Evolutionary conservation across 2,797 vertebrate genomes (phyloP), one percentile per base, ranked within the genome.

Genomic region (Masticophis lateralis): DNA sequence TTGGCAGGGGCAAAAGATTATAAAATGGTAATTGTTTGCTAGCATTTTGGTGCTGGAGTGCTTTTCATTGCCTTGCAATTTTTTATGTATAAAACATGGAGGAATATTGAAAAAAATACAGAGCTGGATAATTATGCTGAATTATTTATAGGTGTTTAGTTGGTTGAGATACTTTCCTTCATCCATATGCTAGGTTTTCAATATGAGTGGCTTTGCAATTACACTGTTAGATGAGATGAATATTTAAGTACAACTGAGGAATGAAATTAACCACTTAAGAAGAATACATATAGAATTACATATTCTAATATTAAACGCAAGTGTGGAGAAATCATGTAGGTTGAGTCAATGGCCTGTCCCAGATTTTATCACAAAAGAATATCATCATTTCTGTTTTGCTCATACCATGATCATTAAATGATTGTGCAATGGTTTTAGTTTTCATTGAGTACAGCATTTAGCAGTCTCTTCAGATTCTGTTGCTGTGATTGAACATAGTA

Each of bases 21-120:
- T 89, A 94, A 95, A 74, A 94, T 27, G n/a, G 25, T 32, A 92
- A 89, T 61, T 91, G 79, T 93, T 87, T 93, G 94, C 92, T 91
- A 60, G 91, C 92, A 61, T 60, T 32, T 91, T 92, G 90, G 88
- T 94, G 88, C 90, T 57, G 87, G 43, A 83, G 94, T 92, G 25
- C 93, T 92, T 94, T 53, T 60, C 47, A 51, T 90, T 61, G 91
- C 61, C 53, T 90, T 87, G 66, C 57, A 86, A 90, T 95, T 88
- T 92, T 87, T 57, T 88, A 5, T 16, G 32, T 79, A 18, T 92
- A 59, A 88, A 79, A 92, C 86, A 91, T 18, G 28, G 90, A 89
- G 11, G 90, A 43, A 86, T 86, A 86, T 47, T 32, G 66, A 61
- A 66, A 66, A n/a, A 37, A 91, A 27, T 10, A 2, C 20, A 53